These are phyloP conservation scores for human (Homo sapiens) DNA, from an alignment of 2,113 vertebrate species.

Conservation along the genomic window GRCh38 chr3:143547501-143548000, in stretches of 20 bases:
- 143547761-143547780: neutral
- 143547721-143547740: neutral
- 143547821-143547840: neutral
- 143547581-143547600: neutral
- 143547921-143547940: neutral
- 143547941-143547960: neutral
- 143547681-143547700: neutral
- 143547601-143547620: neutral
- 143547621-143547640: neutral
- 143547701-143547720: neutral
- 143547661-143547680: neutral
- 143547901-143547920: neutral
- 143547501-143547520: neutral
- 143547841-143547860: neutral
- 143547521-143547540: neutral
- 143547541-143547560: neutral
- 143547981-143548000: conserved; percentile 4
- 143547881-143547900: neutral
- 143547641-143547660: neutral
- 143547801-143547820: neutral
- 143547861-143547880: neutral
- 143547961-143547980: neutral
- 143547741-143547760: neutral
- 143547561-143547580: neutral
- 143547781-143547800: neutral